A percentile compares a stretch with the other conserved stretches of the same genome.
Conservation (phyloP, 2,888 invertebrate species). For the Tuberolachnus salignus region DNA sequence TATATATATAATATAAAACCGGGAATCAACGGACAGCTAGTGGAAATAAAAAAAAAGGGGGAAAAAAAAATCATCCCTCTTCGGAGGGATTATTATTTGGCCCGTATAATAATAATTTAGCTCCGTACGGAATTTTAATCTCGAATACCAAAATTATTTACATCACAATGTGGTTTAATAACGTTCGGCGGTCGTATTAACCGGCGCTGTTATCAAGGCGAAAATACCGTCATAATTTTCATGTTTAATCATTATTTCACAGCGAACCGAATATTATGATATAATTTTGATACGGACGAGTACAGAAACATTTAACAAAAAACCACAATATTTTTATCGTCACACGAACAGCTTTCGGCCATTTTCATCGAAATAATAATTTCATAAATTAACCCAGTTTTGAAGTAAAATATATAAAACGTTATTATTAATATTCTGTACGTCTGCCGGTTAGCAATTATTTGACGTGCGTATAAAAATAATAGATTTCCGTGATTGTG, state of each 20-base stretch:
- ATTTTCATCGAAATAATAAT: too few relatives aligned
- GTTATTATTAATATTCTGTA: too few relatives aligned
- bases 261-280: neutral
- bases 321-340: too few relatives aligned
- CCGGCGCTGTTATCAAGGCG: neutral
- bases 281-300: neutral
- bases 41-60: slow-evolving; percentile 8
- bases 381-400: too few relatives aligned
- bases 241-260: neutral
- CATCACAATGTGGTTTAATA: slow-evolving; percentile 22
- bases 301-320: too few relatives aligned
- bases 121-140: slow-evolving; percentile 18
- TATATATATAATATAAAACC: neutral
- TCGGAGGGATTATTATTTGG: neutral
- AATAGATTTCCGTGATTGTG: too few relatives aligned
- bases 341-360: too few relatives aligned
- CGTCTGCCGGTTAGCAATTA: too few relatives aligned
- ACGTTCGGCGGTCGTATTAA: neutral
- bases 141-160: slow-evolving; percentile 32
- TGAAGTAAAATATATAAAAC: too few relatives aligned
- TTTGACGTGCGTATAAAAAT: too few relatives aligned
- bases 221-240: neutral
- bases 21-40: neutral
- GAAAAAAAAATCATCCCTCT: too few relatives aligned
- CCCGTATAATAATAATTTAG: neutral